Conservation (phyloP, 1,140 invertebrate species). For the Sminthurinus signatus region DNA sequence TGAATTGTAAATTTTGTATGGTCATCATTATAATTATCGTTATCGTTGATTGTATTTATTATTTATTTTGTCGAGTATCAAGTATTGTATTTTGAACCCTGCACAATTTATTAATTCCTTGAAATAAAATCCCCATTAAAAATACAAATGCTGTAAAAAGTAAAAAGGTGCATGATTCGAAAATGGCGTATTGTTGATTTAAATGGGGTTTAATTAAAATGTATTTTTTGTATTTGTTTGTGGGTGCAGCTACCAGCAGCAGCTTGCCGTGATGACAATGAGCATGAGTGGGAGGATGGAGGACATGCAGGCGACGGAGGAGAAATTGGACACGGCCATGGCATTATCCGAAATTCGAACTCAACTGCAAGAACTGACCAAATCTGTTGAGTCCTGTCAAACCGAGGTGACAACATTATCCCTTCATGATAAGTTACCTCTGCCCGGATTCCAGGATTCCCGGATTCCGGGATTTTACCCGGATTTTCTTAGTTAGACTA, state of each 20-base stretch:
- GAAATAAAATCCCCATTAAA: too few species aligned
- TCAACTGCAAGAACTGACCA: conserved; percentile 83
- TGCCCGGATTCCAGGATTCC: background rate
- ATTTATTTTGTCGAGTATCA: too few species aligned
- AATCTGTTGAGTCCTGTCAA: conserved; percentile 87
- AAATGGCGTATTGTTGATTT: too few species aligned
- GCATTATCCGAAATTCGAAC: conserved; percentile 81
- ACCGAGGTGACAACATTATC: conserved; percentile 59
- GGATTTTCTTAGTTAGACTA: conserved; percentile 1
- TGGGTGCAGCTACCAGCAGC: conserved; percentile 58
- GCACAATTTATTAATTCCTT: too few species aligned
- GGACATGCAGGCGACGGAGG: conserved; percentile 70
- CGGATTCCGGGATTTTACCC: background rate
- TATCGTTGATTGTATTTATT: too few species aligned
- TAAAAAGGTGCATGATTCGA: too few species aligned
- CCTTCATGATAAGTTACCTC: background rate
- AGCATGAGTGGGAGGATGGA: conserved; percentile 85
- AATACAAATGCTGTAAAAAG: too few species aligned
- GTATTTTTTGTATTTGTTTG: background rate
- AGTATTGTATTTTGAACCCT: too few species aligned
- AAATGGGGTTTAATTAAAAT: too few species aligned
- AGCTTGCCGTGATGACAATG: conserved; percentile 93
- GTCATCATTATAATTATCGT: too few species aligned
- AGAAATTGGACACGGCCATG: conserved; percentile 70
- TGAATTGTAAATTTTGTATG: too few species aligned